A percentile compares a stretch with the other conserved stretches of the same genome.
Conservation (phyloP, 37 sponge, comb jelly and placozoan genomes). For the Bolinopsis microptera region DNA sequence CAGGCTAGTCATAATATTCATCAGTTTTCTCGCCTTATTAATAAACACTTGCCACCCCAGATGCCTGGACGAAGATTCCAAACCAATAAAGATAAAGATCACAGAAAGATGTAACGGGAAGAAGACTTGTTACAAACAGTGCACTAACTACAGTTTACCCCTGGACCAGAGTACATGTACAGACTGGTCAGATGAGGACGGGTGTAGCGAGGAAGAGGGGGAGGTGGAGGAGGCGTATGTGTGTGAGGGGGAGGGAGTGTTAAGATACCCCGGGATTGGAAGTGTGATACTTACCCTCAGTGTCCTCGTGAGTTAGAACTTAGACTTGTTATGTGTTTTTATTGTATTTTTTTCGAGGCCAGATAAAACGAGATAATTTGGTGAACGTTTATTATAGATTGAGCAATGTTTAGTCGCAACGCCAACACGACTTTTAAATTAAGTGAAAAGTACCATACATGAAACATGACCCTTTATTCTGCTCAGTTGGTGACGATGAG, state of each 20-base stretch:
- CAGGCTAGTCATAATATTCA: no score
- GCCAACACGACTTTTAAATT: no score
- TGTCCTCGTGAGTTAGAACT: not conserved
- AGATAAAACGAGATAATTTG: no score
- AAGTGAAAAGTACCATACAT: no score
- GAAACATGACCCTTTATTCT: no score
- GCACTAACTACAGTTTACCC: not conserved
- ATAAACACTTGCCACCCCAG: no score
- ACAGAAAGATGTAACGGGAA: not conserved
- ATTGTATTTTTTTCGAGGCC: no score
- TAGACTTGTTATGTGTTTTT: no score
- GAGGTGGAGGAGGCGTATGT: not conserved
- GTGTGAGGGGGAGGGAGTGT: not conserved
- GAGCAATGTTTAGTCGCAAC: no score
- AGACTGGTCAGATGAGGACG: not conserved
- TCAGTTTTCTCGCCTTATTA: no score
- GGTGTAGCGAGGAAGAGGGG: not conserved
- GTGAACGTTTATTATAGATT: no score
- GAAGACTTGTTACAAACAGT: not conserved
- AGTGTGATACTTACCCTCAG: slow-evolving; percentile 43
- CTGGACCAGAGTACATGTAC: not conserved
- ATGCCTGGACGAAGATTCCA: not conserved
- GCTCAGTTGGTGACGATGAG: not conserved
- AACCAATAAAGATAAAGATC: not conserved
- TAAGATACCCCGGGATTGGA: not conserved